Percentiles rank a stretch among this genome's conserved stretches.
Evolutionary conservation across 2,888 invertebrate species (phyloP).

Genomic region (Acrobasis suavella): DNA sequence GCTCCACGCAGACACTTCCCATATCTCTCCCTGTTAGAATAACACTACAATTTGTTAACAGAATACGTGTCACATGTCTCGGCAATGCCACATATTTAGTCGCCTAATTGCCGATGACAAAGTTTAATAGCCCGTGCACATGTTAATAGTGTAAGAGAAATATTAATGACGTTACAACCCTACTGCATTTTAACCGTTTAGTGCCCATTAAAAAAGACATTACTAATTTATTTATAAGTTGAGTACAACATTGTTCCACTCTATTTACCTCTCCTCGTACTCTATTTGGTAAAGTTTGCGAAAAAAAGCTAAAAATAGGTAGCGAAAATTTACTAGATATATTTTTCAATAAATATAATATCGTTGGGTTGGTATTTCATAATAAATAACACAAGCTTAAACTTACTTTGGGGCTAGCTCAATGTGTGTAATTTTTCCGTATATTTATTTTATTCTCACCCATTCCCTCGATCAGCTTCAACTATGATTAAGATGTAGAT

Average conservation of each 20-base stretch:
- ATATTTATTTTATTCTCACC: too few species aligned
- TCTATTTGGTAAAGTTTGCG: too few species aligned
- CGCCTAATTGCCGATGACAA: slow-evolving; percentile 79
- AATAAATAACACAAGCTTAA: too few species aligned
- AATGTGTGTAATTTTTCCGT: too few species aligned
- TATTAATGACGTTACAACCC: slow-evolving; percentile 23
- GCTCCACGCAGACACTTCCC: slow-evolving; percentile 78
- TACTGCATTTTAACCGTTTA: slow-evolving; percentile 16
- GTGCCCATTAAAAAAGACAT: slow-evolving; percentile 6
- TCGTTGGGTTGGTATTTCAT: too few species aligned
- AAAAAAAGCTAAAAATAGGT: too few species aligned
- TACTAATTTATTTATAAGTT: neutral
- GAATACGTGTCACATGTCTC: slow-evolving; percentile 78
- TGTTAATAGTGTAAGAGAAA: slow-evolving; percentile 60
- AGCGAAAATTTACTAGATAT: too few species aligned
- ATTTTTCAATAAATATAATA: too few species aligned
- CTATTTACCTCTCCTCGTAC: too few species aligned
- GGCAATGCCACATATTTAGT: slow-evolving; percentile 64
- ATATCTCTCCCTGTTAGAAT: slow-evolving; percentile 76
- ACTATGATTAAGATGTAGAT: too few species aligned
- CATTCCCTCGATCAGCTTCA: too few species aligned
- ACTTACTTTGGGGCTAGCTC: too few species aligned
- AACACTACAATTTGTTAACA: slow-evolving; percentile 82
- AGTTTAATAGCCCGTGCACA: slow-evolving; percentile 75
- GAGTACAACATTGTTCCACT: neutral